Conservation (phyloP, 2,888 invertebrate genomes). For the Scaptomyza caliginosa region DNA sequence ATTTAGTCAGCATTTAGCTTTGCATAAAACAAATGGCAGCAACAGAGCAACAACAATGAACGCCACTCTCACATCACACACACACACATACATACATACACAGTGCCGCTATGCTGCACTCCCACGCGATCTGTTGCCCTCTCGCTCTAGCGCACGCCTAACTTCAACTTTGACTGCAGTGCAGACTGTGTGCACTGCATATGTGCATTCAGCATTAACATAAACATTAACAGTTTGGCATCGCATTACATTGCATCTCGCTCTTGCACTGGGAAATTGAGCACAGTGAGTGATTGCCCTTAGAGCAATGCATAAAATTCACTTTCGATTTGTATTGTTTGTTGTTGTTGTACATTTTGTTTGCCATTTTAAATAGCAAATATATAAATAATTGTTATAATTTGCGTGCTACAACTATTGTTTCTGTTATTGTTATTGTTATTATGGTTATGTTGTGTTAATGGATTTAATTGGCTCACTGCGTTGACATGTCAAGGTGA, state of each 20-base stretch:
- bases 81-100: not conserved
- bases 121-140: slow-evolving; percentile 28
- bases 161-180: slow-evolving; percentile 16
- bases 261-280: slow-evolving; percentile 12
- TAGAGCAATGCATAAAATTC: slow-evolving; percentile 54
- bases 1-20: slow-evolving; percentile 75
- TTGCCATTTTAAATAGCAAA: slow-evolving; percentile 28
- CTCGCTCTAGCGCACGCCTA: slow-evolving; percentile 12
- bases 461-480: slow-evolving; percentile 63
- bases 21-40: slow-evolving; percentile 74
- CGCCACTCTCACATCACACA: slow-evolving; percentile 2
- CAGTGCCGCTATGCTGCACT: slow-evolving; percentile 20
- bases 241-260: slow-evolving; percentile 5
- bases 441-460: slow-evolving; percentile 39
- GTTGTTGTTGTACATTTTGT: slow-evolving; percentile 2
- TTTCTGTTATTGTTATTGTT: slow-evolving; percentile 33
- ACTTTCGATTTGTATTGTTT: slow-evolving; percentile 58
- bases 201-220: slow-evolving; percentile 28
- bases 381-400: slow-evolving; percentile 55
- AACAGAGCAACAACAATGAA: slow-evolving; percentile 9
- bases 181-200: slow-evolving; percentile 2
- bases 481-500: slow-evolving; percentile 72
- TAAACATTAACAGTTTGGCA: slow-evolving; percentile 20
- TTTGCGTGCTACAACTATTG: slow-evolving; percentile 46
- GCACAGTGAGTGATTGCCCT: slow-evolving; percentile 14